Evolutionary conservation across 2,888 invertebrate species (phyloP).

Genomic region (Embidobia sp.): DNA sequence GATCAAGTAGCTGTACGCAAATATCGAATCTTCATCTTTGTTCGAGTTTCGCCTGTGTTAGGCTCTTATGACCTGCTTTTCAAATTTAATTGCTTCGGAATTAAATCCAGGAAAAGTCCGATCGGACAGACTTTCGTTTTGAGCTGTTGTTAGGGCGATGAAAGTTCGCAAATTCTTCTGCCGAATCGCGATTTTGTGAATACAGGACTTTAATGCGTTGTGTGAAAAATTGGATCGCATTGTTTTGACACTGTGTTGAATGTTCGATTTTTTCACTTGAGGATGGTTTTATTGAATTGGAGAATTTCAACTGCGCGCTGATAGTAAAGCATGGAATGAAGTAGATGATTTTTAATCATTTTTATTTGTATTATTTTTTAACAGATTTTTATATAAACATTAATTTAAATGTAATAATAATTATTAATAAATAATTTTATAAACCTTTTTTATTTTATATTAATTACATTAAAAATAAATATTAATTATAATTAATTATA

Average conservation of each 20-base stretch:
- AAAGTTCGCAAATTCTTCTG: slow-evolving; percentile 24
- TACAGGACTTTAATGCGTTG: too few species aligned
- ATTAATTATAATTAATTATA: too few species aligned
- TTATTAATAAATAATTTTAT: too few species aligned
- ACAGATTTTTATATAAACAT: too few species aligned
- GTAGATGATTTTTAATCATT: too few species aligned
- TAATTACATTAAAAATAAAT: too few species aligned
- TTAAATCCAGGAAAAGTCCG: slow-evolving; percentile 38
- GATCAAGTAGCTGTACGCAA: slow-evolving; percentile 51
- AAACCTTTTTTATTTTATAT: too few species aligned
- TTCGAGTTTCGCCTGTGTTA: slow-evolving; percentile 1
- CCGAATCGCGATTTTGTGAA: slow-evolving; percentile 10
- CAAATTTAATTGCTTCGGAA: slow-evolving; percentile 46
- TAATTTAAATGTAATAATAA: too few species aligned
- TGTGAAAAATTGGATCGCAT: slow-evolving; percentile 2
- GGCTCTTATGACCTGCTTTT: slow-evolving; percentile 44
- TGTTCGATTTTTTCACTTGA: not conserved
- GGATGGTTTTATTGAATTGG: not conserved
- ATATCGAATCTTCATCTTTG: slow-evolving; percentile 47
- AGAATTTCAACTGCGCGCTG: too few species aligned
- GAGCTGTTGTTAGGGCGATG: slow-evolving; percentile 19
- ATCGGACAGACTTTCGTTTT: slow-evolving; percentile 7
- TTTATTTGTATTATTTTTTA: too few species aligned
- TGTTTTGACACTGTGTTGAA: slow-evolving; percentile 10
- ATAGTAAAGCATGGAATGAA: too few species aligned